Evolutionary conservation across 1,140 invertebrate species (phyloP).

Genomic region (Drosophila micromelanica): DNA sequence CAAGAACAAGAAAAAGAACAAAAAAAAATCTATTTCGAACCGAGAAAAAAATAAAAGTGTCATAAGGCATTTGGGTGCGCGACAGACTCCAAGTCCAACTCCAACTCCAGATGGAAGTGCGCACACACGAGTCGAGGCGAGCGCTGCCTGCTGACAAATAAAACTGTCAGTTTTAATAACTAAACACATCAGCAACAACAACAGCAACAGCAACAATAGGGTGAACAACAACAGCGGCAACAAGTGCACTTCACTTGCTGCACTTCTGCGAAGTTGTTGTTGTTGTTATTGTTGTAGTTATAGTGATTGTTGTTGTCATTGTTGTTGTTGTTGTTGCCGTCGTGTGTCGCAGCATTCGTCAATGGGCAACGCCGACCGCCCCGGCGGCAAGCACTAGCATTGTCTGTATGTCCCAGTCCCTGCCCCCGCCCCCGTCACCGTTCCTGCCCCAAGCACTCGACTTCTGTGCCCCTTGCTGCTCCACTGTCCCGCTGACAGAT

Average conservation of each 20-base stretch:
- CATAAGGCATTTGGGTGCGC: conserved; percentile 59
- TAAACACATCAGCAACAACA: conserved; percentile 55
- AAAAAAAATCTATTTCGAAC: conserved; percentile 58
- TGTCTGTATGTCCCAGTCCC: conserved; percentile 32
- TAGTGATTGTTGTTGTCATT: conserved; percentile 1
- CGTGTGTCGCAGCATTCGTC: conserved; percentile 33
- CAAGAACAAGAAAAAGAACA: conserved; percentile 30
- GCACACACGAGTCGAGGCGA: conserved; percentile 2
- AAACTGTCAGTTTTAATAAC: conserved; percentile 83
- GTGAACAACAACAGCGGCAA: conserved; percentile 6
- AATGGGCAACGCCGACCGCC: conserved; percentile 43
- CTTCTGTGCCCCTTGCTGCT: conserved; percentile 24
- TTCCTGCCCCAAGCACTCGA: conserved; percentile 16
- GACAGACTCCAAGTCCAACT: conserved; percentile 17
- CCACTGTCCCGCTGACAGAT: conserved; percentile 63
- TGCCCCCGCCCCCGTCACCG: conserved; percentile 13
- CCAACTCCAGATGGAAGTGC: conserved; percentile 32
- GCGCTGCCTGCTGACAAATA: conserved; percentile 70
- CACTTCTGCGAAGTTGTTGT: conserved; percentile 36
- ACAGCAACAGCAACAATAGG: conserved; percentile 1
- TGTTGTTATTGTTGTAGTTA: conserved; percentile 20
- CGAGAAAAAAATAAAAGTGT: conserved; percentile 65
- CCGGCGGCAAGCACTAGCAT: conserved; percentile 26
- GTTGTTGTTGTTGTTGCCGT: conserved; percentile 4
- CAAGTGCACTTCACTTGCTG: conserved; percentile 66